phyloP scores from a whole-genome alignment of 2,113 vertebrate species.

The Rhynchomys soricoides region DNA sequence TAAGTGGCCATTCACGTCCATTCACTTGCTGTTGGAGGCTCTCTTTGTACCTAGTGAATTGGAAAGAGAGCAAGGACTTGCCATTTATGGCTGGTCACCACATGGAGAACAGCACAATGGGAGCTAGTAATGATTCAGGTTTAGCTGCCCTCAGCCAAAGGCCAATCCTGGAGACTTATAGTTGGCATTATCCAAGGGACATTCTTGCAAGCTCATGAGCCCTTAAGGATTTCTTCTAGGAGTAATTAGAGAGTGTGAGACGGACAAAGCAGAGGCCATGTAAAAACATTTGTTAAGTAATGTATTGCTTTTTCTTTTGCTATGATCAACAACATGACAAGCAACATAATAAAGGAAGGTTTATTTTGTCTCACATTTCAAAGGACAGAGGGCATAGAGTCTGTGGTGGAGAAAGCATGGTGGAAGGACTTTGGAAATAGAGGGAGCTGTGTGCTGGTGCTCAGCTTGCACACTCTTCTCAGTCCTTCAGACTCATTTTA shows the following conservation, averaged over 20 bases:
- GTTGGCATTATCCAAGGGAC: background rate
- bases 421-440: background rate
- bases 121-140: background rate
- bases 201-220: background rate
- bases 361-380: background rate
- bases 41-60: background rate
- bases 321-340: background rate
- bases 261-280: background rate
- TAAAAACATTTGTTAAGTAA: background rate
- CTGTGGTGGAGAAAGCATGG: background rate
- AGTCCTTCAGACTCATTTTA: background rate
- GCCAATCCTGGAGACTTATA: background rate
- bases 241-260: background rate
- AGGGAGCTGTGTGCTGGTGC: background rate
- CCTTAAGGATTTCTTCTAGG: background rate
- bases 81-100: background rate
- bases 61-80: too few relatives aligned
- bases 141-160: background rate
- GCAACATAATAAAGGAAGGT: rapidly evolving
- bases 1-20: background rate
- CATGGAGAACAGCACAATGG: background rate
- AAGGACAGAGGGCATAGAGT: background rate
- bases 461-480: background rate
- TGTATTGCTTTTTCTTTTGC: background rate
- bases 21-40: background rate